Conservation (phyloP, 2,888 invertebrate species). For the Odontocolon sp. region DNA sequence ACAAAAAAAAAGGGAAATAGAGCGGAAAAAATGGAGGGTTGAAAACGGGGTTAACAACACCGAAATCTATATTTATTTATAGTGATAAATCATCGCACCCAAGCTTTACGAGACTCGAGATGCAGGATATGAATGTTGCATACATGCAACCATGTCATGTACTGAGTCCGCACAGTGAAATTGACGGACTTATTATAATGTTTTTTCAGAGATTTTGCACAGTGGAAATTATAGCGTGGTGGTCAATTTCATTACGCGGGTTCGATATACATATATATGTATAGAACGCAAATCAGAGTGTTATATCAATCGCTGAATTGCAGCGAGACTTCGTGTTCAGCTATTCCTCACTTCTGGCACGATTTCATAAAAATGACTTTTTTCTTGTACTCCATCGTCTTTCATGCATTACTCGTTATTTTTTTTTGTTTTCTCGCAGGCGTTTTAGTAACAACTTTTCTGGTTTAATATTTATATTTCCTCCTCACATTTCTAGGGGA, state of each 20-base stretch:
- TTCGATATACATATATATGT: slow-evolving; percentile 3
- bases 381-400: slow-evolving; percentile 39
- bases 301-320: slow-evolving; percentile 66
- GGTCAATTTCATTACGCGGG: no score
- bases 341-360: slow-evolving; percentile 46
- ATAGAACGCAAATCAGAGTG: slow-evolving; percentile 58
- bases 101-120: slow-evolving; percentile 58
- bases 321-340: slow-evolving; percentile 51
- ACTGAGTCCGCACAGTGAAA: no score
- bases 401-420: not conserved
- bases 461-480: slow-evolving; percentile 36
- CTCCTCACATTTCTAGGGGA: slow-evolving; percentile 25
- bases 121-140: slow-evolving; percentile 18
- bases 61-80: slow-evolving; percentile 71
- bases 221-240: no score
- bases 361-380: slow-evolving; percentile 37
- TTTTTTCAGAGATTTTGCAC: no score
- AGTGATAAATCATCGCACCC: slow-evolving; percentile 64
- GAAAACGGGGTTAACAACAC: slow-evolving; percentile 74
- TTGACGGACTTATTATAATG: no score
- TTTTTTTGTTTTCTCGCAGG: not conserved
- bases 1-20: no score
- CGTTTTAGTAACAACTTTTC: not conserved
- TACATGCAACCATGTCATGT: not conserved
- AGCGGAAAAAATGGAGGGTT: slow-evolving; percentile 34